Conservation (phyloP, 2,888 invertebrate species). For the Dione vanillae region DNA sequence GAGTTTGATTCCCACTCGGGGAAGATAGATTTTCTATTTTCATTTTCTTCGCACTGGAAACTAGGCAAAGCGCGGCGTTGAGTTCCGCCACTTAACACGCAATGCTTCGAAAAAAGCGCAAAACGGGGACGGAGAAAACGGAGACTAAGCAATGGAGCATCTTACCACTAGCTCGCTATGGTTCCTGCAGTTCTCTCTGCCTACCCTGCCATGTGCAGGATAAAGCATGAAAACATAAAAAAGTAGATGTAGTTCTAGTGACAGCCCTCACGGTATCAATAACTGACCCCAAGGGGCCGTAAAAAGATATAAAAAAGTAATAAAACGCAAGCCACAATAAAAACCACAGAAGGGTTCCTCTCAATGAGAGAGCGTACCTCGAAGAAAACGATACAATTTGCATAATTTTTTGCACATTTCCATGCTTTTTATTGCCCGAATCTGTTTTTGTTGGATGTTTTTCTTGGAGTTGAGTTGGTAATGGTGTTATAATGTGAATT, state of each 20-base stretch:
- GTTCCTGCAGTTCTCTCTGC: no score
- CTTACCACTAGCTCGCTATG: background rate
- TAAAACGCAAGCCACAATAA: conserved; percentile 77
- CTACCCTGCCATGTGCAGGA: no score
- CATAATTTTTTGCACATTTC: conserved; percentile 50
- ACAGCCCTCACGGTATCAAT: conserved; percentile 44
- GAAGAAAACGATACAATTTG: conserved; percentile 54
- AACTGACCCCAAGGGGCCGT: conserved; percentile 58
- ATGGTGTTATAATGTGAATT: background rate
- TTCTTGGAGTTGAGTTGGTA: background rate
- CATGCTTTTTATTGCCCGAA: conserved; percentile 41
- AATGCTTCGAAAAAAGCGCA: no score
- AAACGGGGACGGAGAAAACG: no score
- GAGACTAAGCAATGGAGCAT: no score
- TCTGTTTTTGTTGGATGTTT: conserved; percentile 8
- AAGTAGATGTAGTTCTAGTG: background rate
- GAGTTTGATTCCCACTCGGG: no score
- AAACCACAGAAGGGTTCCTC: conserved; percentile 68
- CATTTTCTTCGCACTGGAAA: no score
- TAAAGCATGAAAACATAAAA: background rate
- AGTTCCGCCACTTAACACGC: no score
- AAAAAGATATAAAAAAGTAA: conserved; percentile 83
- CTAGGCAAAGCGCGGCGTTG: no score
- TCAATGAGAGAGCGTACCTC: conserved; percentile 45
- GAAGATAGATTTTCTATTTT: no score